These are phyloP conservation scores for Lasioglossum calceatum DNA, from an alignment of 2,888 invertebrate species.

Conservation along the genomic window DNA sequence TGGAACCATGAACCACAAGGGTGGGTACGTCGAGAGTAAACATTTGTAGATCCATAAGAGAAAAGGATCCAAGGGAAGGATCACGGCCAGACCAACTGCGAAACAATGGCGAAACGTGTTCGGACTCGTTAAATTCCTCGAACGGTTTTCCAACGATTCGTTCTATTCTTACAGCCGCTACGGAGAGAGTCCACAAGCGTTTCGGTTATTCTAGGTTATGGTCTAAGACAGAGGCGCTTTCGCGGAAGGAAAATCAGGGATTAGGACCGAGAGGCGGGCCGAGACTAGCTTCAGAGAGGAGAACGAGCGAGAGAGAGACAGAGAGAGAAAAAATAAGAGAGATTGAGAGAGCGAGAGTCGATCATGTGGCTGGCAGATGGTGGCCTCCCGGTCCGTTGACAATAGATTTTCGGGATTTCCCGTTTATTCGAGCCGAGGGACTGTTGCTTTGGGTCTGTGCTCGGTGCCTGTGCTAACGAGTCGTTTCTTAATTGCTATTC, in stretches of 20 bases:
- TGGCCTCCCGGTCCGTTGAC: slow-evolving; percentile 65
- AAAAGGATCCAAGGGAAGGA: background rate
- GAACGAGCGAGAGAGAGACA: slow-evolving; percentile 8
- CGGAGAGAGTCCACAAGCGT: slow-evolving; percentile 31
- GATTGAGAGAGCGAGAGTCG: slow-evolving; percentile 50
- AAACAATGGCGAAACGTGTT: slow-evolving; percentile 31
- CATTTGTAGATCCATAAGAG: background rate
- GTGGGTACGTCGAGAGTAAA: background rate
- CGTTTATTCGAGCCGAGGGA: slow-evolving; percentile 50
- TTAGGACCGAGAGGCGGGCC: slow-evolving; percentile 36
- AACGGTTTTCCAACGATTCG: slow-evolving; percentile 41
- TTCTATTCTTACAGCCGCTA: slow-evolving; percentile 34
- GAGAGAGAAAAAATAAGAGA: slow-evolving; percentile 6
- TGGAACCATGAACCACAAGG: background rate
- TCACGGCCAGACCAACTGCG: background rate
- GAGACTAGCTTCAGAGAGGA: slow-evolving; percentile 3
- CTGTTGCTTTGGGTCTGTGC: slow-evolving; percentile 37
- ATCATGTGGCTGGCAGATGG: slow-evolving; percentile 80
- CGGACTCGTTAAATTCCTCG: slow-evolving; percentile 24
- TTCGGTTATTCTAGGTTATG: slow-evolving; percentile 65
- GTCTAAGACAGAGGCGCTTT: slow-evolving; percentile 57
- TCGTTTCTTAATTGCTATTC: slow-evolving; percentile 7
- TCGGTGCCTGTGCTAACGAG: slow-evolving; percentile 32
- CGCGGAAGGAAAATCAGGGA: slow-evolving; percentile 66
- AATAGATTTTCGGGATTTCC: slow-evolving; percentile 68